Evolutionary conservation across 2,888 invertebrate species (phyloP).

Genomic region (Troides oblongomaculatus): DNA sequence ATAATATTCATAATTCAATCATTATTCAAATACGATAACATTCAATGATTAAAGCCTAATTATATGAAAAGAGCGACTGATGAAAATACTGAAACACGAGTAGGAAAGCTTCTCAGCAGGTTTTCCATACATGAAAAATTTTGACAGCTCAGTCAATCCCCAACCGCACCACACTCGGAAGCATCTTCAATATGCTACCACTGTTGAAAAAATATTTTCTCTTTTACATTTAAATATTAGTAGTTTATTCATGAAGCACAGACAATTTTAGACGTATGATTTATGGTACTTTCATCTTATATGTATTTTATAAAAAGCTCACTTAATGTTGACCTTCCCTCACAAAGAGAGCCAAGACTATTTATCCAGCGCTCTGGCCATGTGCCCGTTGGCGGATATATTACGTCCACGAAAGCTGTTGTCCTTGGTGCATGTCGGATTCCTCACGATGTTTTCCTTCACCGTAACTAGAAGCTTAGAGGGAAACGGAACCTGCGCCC

Average conservation of each 20-base stretch:
- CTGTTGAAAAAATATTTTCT: constrained; percentile 63
- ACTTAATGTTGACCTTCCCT: too few species aligned
- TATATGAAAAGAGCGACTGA: constrained; percentile 16
- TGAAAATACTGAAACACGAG: background rate
- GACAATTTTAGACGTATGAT: background rate
- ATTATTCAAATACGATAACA: constrained; percentile 19
- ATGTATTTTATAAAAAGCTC: too few species aligned
- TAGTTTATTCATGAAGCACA: background rate
- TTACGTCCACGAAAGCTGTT: too few species aligned
- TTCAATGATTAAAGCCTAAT: constrained; percentile 8
- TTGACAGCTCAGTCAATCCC: constrained; percentile 46
- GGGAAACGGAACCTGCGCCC: too few species aligned
- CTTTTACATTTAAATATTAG: constrained; percentile 32
- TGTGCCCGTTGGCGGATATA: too few species aligned
- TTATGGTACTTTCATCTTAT: background rate
- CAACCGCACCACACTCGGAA: constrained; percentile 60
- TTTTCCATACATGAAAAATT: constrained; percentile 24
- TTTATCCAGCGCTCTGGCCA: too few species aligned
- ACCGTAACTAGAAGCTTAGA: too few species aligned
- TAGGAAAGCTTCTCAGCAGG: constrained; percentile 3
- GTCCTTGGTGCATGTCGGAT: too few species aligned
- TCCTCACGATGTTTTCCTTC: too few species aligned
- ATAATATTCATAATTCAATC: constrained; percentile 27
- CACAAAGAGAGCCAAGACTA: too few species aligned
- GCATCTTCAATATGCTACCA: constrained; percentile 51